Evolutionary conservation across 1,140 invertebrate species (phyloP).

Genomic region (Dendroctonus ponderosae): DNA sequence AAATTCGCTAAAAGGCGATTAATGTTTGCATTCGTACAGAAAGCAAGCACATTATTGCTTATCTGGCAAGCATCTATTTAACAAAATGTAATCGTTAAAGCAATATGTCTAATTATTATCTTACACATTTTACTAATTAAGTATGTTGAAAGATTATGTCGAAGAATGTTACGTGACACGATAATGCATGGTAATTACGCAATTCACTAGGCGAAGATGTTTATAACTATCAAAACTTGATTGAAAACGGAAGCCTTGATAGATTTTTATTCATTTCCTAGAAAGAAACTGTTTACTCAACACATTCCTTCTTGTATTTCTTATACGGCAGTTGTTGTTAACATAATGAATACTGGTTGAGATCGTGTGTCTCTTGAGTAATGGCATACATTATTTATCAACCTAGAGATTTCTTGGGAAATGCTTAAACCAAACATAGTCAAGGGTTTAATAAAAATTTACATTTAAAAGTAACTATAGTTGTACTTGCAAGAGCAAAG

Average conservation of each 20-base stretch:
- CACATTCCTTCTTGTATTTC: constrained; percentile 6
- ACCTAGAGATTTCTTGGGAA: not conserved
- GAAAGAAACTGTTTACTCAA: constrained; percentile 7
- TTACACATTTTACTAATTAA: constrained; percentile 9
- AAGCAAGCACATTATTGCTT: no score
- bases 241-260: not conserved
- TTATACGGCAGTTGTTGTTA: constrained; percentile 1
- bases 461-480: no score
- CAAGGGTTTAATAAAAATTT: no score
- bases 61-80: no score
- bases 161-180: not conserved
- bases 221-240: not conserved
- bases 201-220: not conserved
- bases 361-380: constrained; percentile 1
- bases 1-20: no score
- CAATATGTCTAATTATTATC: not conserved
- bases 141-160: constrained; percentile 7
- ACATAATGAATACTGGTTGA: constrained; percentile 2
- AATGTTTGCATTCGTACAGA: no score
- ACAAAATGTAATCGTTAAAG: no score
- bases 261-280: constrained; percentile 3
- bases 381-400: not conserved
- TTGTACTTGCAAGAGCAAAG: no score
- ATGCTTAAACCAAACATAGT: no score
- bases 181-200: not conserved